phyloP scores from a whole-genome alignment of 2,888 invertebrate genomes.

The Mythimna loreyi region DNA sequence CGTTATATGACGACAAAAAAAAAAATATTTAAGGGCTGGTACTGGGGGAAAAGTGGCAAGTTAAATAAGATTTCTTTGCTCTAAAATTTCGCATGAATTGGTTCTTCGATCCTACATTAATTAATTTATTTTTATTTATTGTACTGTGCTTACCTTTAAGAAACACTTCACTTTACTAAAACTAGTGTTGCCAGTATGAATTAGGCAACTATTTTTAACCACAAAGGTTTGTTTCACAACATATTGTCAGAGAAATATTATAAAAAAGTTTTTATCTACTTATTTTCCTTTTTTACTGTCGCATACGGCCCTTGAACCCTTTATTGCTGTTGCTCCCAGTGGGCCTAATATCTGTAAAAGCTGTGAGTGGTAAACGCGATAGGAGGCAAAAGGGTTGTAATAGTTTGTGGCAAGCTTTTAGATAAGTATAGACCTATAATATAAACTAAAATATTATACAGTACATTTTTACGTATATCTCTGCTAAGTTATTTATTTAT shows the following conservation, averaged over 20 bases:
- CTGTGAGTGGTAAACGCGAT: slow-evolving; percentile 49
- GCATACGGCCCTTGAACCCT: slow-evolving; percentile 26
- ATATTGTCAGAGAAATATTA: slow-evolving; percentile 27
- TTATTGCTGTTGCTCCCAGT: slow-evolving; percentile 36
- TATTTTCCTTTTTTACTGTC: slow-evolving; percentile 43
- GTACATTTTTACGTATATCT: background rate
- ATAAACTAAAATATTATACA: too few relatives aligned
- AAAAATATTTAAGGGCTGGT: too few relatives aligned
- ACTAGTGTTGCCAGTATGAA: background rate
- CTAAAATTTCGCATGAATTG: too few relatives aligned
- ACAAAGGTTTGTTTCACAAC: slow-evolving; percentile 2
- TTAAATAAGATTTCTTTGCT: too few relatives aligned
- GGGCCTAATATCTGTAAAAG: slow-evolving; percentile 50
- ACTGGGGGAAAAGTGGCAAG: too few relatives aligned
- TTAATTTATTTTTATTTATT: too few relatives aligned
- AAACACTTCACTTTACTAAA: too few relatives aligned
- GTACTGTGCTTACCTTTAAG: too few relatives aligned
- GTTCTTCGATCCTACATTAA: too few relatives aligned
- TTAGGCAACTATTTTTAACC: background rate
- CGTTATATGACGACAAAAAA: too few relatives aligned
- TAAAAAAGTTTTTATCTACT: slow-evolving; percentile 23
- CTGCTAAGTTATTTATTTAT: too few relatives aligned
- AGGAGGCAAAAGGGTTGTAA: slow-evolving; percentile 22
- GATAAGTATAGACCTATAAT: background rate
- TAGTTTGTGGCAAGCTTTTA: slow-evolving; percentile 17